Evolutionary conservation across 2,888 invertebrate genomes (phyloP).

Genomic region (Cheilosia variabilis): DNA sequence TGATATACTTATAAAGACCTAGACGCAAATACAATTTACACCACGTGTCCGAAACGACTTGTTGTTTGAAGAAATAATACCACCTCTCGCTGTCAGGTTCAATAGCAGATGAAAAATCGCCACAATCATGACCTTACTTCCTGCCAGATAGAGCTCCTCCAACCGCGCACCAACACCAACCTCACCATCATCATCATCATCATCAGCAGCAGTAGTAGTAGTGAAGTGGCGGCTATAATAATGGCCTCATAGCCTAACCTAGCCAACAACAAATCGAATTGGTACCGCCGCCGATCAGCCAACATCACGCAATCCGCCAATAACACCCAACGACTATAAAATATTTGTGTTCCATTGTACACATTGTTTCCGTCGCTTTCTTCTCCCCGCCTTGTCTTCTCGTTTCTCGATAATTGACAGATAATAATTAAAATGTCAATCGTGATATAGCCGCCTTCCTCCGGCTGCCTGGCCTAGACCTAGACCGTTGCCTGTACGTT

Average conservation of each 20-base stretch:
- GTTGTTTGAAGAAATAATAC: neutral
- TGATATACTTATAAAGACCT: conserved; percentile 25
- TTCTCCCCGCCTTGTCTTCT: neutral
- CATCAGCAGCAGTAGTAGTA: conserved; percentile 22
- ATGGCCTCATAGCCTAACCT: conserved; percentile 33
- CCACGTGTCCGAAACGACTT: conserved; percentile 50
- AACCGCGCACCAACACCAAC: conserved; percentile 2
- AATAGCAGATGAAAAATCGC: conserved; percentile 68
- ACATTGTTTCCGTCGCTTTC: neutral
- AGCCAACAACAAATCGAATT: conserved; percentile 39
- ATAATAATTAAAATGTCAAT: conserved; percentile 74
- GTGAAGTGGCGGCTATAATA: neutral
- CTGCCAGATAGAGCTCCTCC: conserved; percentile 36
- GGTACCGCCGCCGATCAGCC: conserved; percentile 1
- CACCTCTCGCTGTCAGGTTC: conserved; percentile 53
- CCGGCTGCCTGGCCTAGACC: conserved; percentile 3
- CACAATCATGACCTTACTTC: conserved; percentile 70
- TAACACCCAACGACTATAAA: conserved; percentile 51
- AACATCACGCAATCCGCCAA: conserved; percentile 68
- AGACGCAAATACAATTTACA: conserved; percentile 28
- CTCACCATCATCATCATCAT: conserved; percentile 20
- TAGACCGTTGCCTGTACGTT: conserved; percentile 31
- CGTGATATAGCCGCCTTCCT: conserved; percentile 50
- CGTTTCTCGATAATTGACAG: conserved; percentile 61
- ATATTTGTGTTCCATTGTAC: conserved; percentile 36